Percentiles rank a stretch among this genome's conserved stretches.
phyloP scores from a whole-genome alignment of 2,888 invertebrate genomes.

The Digitonthophagus gazella region DNA sequence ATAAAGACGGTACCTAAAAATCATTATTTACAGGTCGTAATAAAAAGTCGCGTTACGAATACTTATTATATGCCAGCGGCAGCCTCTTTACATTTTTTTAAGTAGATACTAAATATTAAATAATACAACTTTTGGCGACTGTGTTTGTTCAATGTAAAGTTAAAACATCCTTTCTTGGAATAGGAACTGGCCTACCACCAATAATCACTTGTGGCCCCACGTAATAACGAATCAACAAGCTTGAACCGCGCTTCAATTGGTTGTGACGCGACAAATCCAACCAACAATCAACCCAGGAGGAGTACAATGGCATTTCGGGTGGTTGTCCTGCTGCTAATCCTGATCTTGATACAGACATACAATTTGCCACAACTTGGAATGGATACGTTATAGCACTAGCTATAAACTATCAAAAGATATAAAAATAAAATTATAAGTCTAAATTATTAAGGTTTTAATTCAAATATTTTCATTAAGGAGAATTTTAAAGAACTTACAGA shows the following conservation, averaged over 20 bases:
- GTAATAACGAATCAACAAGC: conserved; percentile 74
- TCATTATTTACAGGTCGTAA: background rate
- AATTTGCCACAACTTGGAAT: conserved; percentile 84
- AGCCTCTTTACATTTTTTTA: background rate
- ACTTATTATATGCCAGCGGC: background rate
- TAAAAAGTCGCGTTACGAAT: background rate
- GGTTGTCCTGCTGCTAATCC: conserved; percentile 79
- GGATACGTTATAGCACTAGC: conserved; percentile 89
- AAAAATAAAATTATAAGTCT: background rate
- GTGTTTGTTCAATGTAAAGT: conserved; percentile 13
- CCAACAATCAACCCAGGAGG: conserved; percentile 82
- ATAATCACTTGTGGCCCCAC: conserved; percentile 53
- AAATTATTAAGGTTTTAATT: conserved; percentile 11
- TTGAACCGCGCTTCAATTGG: conserved; percentile 84
- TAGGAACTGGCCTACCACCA: conserved; percentile 42
- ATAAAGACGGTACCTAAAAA: background rate
- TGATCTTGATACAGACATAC: conserved; percentile 83
- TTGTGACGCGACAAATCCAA: conserved; percentile 69
- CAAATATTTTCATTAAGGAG: background rate
- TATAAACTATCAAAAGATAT: conserved; percentile 59
- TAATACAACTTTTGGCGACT: background rate
- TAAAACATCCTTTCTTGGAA: conserved; percentile 32
- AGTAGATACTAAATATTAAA: no score
- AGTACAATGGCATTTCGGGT: conserved; percentile 80
- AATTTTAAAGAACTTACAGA: conserved; percentile 51